These are phyloP conservation scores for Nomia melanderi DNA, from an alignment of 1,140 invertebrate species.

Conservation along the genomic window DNA sequence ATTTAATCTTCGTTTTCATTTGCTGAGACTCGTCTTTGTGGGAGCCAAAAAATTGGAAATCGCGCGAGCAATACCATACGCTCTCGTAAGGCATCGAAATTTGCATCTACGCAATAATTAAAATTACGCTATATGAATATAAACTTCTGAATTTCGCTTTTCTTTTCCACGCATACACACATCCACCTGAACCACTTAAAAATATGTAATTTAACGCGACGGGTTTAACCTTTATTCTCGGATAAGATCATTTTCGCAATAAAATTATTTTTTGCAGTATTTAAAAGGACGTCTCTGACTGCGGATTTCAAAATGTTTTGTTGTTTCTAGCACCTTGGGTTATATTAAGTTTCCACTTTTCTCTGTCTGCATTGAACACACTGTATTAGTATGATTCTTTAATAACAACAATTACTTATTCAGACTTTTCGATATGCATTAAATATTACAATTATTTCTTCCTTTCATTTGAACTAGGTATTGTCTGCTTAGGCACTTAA, in stretches of 20 bases:
- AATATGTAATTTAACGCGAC: not conserved
- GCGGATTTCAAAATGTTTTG: conserved; percentile 2
- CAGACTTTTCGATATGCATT: conserved; percentile 15
- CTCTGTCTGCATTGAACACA: conserved; percentile 5
- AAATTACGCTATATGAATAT: not conserved
- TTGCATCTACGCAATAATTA: conserved; percentile 5
- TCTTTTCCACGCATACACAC: not conserved
- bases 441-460: not conserved
- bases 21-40: no score
- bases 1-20: no score
- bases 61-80: no score
- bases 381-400: not conserved
- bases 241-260: not conserved
- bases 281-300: not conserved
- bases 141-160: not conserved
- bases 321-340: not conserved
- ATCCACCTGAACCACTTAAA: not conserved
- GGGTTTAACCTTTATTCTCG: no score
- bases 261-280: not conserved
- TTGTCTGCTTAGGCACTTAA: not conserved
- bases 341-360: not conserved
- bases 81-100: conserved; percentile 27
- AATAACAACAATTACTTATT: not conserved
- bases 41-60: no score
- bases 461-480: not conserved